Conservation (phyloP, 1,140 invertebrate species). For the Cotesia vestalis region DNA sequence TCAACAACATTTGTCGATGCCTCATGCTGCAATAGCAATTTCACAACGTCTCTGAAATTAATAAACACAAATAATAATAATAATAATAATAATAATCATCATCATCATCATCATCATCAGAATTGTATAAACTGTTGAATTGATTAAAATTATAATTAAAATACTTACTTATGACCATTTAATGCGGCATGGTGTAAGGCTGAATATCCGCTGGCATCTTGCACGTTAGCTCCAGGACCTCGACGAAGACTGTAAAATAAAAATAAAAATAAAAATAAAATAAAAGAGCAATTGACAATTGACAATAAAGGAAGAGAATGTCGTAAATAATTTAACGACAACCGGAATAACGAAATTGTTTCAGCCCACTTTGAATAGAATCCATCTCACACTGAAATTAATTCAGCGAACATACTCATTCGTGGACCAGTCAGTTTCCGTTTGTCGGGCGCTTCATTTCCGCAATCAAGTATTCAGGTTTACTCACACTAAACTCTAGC, state of each 20-base stretch:
- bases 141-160: too few species aligned
- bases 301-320: neutral
- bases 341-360: slow-evolving; percentile 31
- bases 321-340: slow-evolving; percentile 6
- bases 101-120: neutral
- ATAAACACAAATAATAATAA: too few species aligned
- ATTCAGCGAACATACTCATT: slow-evolving; percentile 37
- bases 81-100: too few species aligned
- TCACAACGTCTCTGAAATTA: slow-evolving; percentile 83
- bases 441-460: slow-evolving; percentile 42
- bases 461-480: slow-evolving; percentile 54
- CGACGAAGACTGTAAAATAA: slow-evolving; percentile 80
- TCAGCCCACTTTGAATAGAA: slow-evolving; percentile 32
- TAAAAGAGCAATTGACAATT: neutral
- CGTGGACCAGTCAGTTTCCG: slow-evolving; percentile 23
- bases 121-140: slow-evolving; percentile 16
- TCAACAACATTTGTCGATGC: slow-evolving; percentile 89
- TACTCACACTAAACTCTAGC: slow-evolving; percentile 42
- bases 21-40: slow-evolving; percentile 84
- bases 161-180: slow-evolving; percentile 88
- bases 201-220: slow-evolving; percentile 94
- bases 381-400: slow-evolving; percentile 32
- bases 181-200: slow-evolving; percentile 93
- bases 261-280: neutral
- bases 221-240: slow-evolving; percentile 89